Evolutionary conservation across 2,888 invertebrate genomes (phyloP), one percentile per base, ranked within the genome.

Genomic region (Xylocampa areola): DNA sequence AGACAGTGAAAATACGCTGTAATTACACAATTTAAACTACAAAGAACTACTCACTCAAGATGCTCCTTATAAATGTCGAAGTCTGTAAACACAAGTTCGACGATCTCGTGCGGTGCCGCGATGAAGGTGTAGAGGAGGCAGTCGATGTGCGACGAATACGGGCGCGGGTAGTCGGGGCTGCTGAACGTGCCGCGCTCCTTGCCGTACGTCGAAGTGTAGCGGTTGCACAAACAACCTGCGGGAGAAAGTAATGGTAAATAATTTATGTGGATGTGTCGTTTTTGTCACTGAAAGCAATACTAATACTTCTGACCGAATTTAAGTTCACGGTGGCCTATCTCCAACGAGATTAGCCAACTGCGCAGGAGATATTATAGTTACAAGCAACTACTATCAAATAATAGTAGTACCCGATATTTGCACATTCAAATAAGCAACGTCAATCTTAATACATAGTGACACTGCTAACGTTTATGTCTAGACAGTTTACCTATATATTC

Each of bases 141-240:
- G 94, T 97, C 96, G 86, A 97, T 95, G 80, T 96, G 95, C 50
- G 95, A 85, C 7, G 96, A 96, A 90, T 97, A 97, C 45, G 96
- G 95, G 68, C 95, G 95, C 3, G 98, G 97, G 90, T 96, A 97
- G 92, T 97, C 97, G 13, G 98, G 98, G 76, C 97, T 97, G 82
- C 96, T 96, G 94, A 98, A 98, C 40, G 95, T 95, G 71, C 97
- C 98, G 72, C 96, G 96, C 85, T 96, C 96, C 89, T 96, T 96
- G 78, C 96, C 96, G 88, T 96, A 96, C 63, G 97, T 96, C 74
- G 96, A 96, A 79, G 97, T 96, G 94, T 96, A 98, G 67, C 96
- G 95, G 77, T 97, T 94, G 89, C 98, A 98, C 85, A 97, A 95
- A 90, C 98, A 98, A 91, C 97, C 97, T 98, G 95, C 97, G 95